Evolutionary conservation across 2,797 vertebrate genomes (phyloP).

Genomic region (Cossypha dichroa): DNA sequence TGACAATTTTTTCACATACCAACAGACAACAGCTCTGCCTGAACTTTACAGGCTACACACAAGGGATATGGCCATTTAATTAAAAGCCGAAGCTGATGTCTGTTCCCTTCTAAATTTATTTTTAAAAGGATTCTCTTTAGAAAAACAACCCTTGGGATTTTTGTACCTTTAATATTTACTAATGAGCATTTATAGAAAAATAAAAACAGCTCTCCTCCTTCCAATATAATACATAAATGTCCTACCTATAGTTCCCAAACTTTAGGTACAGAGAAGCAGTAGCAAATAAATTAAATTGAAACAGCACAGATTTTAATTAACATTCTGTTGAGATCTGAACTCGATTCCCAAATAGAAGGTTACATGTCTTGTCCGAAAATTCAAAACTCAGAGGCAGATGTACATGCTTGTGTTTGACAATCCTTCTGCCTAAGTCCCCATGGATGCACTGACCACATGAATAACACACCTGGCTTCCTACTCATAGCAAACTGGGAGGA

Average conservation of each 20-base stretch:
- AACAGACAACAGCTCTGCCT: background rate
- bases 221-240: background rate
- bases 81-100: background rate
- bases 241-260: background rate
- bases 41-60: background rate
- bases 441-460: background rate
- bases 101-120: background rate
- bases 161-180: background rate
- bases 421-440: background rate
- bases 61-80: background rate
- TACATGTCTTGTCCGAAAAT: background rate
- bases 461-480: background rate
- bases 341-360: background rate
- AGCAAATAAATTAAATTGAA: background rate
- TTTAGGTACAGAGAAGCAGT: background rate
- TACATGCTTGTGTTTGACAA: background rate
- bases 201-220: background rate
- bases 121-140: background rate
- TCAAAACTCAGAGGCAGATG: background rate
- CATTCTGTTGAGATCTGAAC: background rate
- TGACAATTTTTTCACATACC: background rate
- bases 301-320: background rate
- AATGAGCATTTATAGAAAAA: background rate
- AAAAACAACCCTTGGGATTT: background rate
- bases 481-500: accelerated